Conservation (phyloP, 2,888 invertebrate species). For the Megamerina dolium region DNA sequence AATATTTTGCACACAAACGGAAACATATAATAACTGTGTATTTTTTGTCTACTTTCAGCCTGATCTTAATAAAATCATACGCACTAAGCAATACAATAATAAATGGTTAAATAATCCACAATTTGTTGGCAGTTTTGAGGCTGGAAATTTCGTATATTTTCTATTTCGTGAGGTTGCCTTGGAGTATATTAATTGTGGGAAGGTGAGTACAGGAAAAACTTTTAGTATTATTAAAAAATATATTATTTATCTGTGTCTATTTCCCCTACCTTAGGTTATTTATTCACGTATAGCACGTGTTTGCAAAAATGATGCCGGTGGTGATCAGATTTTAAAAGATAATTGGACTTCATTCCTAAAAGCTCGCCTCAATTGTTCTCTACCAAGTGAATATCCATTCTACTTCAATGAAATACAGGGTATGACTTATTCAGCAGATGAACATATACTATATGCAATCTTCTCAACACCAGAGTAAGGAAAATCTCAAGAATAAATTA, state of each 20-base stretch:
- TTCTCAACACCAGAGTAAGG: slow-evolving; percentile 74
- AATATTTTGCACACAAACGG: too few species aligned
- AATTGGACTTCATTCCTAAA: slow-evolving; percentile 91
- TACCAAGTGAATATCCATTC: slow-evolving; percentile 80
- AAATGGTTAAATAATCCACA: slow-evolving; percentile 90
- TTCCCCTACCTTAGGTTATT: slow-evolving; percentile 57
- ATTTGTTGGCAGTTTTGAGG: slow-evolving; percentile 88
- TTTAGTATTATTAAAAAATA: too few species aligned
- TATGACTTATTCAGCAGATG: slow-evolving; percentile 68
- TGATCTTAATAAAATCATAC: slow-evolving; percentile 54
- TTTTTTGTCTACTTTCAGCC: too few species aligned
- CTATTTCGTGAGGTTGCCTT: slow-evolving; percentile 86
- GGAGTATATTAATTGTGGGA: slow-evolving; percentile 90
- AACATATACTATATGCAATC: slow-evolving; percentile 74
- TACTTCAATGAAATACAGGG: slow-evolving; percentile 87
- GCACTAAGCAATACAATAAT: slow-evolving; percentile 74
- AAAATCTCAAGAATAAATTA: background rate
- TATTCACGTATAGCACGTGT: slow-evolving; percentile 88
- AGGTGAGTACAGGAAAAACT: slow-evolving; percentile 54
- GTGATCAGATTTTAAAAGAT: slow-evolving; percentile 67
- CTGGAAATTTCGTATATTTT: slow-evolving; percentile 81
- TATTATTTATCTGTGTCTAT: background rate
- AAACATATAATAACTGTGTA: too few species aligned
- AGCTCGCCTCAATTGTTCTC: slow-evolving; percentile 75
- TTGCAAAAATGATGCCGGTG: slow-evolving; percentile 85